These are phyloP conservation scores for Mastomys natalensis DNA, from an alignment of 2,113 vertebrate genomes.

Conservation along the genomic window DNA sequence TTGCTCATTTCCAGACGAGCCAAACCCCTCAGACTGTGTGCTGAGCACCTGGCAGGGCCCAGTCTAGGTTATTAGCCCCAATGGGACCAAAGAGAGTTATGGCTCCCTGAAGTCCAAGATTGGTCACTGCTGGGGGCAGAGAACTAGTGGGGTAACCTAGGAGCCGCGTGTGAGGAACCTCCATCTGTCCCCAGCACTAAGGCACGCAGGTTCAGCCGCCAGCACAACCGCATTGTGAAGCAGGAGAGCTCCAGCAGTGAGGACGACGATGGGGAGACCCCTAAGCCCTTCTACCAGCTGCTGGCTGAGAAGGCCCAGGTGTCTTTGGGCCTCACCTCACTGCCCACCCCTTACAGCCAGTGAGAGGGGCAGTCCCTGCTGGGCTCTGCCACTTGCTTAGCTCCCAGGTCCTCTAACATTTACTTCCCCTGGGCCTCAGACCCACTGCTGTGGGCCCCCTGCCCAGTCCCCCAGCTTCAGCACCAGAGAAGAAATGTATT, in stretches of 20 bases:
- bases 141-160: neutral
- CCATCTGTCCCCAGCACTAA: constrained; percentile 70
- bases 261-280: constrained; percentile 50
- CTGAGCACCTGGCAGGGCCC: neutral
- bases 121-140: neutral
- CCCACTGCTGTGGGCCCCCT: neutral
- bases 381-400: rapidly evolving
- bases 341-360: rapidly evolving
- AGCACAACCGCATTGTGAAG: constrained; percentile 84
- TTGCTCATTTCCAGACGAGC: neutral
- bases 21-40: rapidly evolving
- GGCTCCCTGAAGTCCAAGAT: neutral
- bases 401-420: neutral
- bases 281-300: constrained; percentile 83
- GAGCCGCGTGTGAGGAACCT: neutral
- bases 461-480: too few relatives aligned
- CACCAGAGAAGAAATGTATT: neutral
- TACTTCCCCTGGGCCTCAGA: neutral
- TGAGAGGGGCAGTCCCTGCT: neutral
- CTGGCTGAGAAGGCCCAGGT: constrained; percentile 68
- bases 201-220: constrained; percentile 84
- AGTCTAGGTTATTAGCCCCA: rapidly evolving
- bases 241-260: constrained; percentile 68
- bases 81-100: neutral
- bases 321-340: neutral